Percentiles rank a stretch among this genome's conserved stretches.
Conservation (phyloP, 2,888 invertebrate species). For the Scaptomyza caliginosa region DNA sequence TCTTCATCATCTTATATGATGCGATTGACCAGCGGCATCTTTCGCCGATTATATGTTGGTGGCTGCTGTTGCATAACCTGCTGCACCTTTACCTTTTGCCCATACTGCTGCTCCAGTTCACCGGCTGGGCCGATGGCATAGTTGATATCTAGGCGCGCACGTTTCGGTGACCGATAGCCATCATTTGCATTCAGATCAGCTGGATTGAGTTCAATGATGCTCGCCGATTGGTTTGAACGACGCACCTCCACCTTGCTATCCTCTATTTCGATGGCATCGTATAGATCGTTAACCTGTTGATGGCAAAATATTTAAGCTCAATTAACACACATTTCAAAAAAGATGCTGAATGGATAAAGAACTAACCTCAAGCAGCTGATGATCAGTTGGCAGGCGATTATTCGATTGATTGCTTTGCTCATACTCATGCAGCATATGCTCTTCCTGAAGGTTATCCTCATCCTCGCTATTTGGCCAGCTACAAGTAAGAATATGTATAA, state of each 20-base stretch:
- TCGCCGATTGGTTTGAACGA: conserved; percentile 73
- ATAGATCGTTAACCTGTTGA: conserved; percentile 88
- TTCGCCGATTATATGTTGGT: conserved; percentile 86
- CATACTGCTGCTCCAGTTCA: conserved; percentile 81
- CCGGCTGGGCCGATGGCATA: conserved; percentile 85
- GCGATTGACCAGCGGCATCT: conserved; percentile 87
- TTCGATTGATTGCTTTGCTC: conserved; percentile 24
- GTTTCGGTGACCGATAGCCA: conserved; percentile 84
- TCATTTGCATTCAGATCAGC: conserved; percentile 85
- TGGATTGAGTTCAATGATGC: conserved; percentile 85
- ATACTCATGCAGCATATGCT: conserved; percentile 49
- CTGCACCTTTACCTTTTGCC: conserved; percentile 73
- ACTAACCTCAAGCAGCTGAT: conserved; percentile 84
- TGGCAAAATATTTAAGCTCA: neutral
- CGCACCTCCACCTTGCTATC: conserved; percentile 85
- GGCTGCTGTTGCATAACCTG: conserved; percentile 61
- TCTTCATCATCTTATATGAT: conserved; percentile 75
- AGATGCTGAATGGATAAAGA: neutral
- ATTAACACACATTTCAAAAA: neutral
- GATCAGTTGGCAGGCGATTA: conserved; percentile 54
- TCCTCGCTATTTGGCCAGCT: conserved; percentile 55
- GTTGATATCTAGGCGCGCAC: conserved; percentile 82
- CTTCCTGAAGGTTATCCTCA: conserved; percentile 53
- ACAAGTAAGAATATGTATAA: neutral
- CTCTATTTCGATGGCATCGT: conserved; percentile 90